Evolutionary conservation across 2,888 invertebrate species (phyloP), one percentile per base, ranked within the genome.

Genomic region (Athalia circularis): DNA sequence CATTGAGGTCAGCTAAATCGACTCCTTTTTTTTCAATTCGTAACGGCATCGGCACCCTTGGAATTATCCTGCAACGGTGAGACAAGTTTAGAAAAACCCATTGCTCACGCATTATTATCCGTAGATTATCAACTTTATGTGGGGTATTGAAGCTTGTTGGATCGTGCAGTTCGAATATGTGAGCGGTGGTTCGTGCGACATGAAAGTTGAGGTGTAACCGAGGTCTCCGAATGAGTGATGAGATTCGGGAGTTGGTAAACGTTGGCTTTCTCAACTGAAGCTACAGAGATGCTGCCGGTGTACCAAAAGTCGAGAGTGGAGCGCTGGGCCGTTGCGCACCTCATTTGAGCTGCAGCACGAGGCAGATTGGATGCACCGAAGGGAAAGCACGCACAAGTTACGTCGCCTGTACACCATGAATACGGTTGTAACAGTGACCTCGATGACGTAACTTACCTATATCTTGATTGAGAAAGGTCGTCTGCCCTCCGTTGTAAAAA

Each of bases 401-500:
- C 75, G 50, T 75, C 50, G 62, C 54, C 29, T 15, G 72, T 52
- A 29, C 61, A 62, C 62, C 62, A n/a, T 6, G 62, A 43, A 75
- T 50, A 52, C 68, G 43, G 62, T 75, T 64, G 75, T 75, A 75
- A 75, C 75, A 62, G 62, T 75, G 75, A 75, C 75, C 75, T 64
- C 75, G 47, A 61, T 64, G 75, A 75, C 64, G 64, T 52, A 64
- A 75, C 64, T 68, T 47, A 29, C 29, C 29, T 29, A 75, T 15
- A 75, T 75, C 61, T 75, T 50, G 62, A 75, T 75, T 62, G 62
- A 75, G 75, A 75, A 75, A 75, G 75, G 75, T 75, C 75, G 75
- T 75, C 62, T 75, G 75, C 75, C 64, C 75, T 75, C 62, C 61
- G 52, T 47, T 80, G 74, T 84, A 82, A 78, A 79, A 75, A 11